Evolutionary conservation across 2,797 vertebrate species (phyloP), one percentile per base, ranked within the genome.

Genomic region (Babyrousa celebensis): DNA sequence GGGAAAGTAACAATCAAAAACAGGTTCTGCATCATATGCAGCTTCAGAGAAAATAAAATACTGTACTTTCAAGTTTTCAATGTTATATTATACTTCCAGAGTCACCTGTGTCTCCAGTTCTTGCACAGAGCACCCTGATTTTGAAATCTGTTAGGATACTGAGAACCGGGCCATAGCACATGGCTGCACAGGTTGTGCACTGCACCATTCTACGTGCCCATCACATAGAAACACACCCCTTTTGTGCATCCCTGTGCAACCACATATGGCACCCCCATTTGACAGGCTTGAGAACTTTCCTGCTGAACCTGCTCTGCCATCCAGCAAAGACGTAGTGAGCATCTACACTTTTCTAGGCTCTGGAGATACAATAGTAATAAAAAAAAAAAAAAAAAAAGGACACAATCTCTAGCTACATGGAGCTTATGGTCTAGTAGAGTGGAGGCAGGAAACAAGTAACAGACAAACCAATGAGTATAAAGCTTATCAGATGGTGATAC

Each of bases 41-140:
- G n/a, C 29, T 84, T 72, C 75, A 83, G 70, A 95, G 32, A 94
- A 93, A 78, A 65, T 12, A 5, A 71, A 74, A 65, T 6, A 43
- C 27, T 75, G 86, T 70, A 54, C 27, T 92, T 80, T 85, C 23
- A 16, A 58, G 29, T 85, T 93, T 78, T 32, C 68, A 71, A 1
- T 3, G 32, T 36, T 48, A 27, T 5, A 11, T 62, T 79, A 6
- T 48, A 52, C 18, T 52, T 56, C 43, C 6, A 8, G 23, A 58
- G 52, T 56, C 36, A 80, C 2, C 21, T 43, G 12, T 23, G 2
- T 40, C 68, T 94, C 36, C 18, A 65, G 14, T 72, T 52, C 78
- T 75, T 88, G 6, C 11, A 56, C 15, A 32, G 23, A 67, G 29
- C 18, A 60, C 16, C 80, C 40, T 83, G 63, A 54, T 88, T 85